A percentile compares a stretch with the other conserved stretches of the same genome.
Conservation (phyloP, 2,888 invertebrate genomes). For the Chrysomela aeneicollis region DNA sequence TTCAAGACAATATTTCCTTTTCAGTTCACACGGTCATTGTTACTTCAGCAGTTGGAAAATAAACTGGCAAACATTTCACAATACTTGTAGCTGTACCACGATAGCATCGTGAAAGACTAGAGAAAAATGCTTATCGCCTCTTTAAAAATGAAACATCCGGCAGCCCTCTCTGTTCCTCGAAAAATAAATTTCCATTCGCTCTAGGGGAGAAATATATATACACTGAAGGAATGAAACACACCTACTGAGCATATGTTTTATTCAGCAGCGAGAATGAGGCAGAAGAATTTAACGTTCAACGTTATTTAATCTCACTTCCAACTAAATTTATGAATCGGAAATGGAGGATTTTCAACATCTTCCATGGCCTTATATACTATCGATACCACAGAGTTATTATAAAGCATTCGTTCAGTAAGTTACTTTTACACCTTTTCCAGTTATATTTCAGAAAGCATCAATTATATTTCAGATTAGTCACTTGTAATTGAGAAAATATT, state of each 20-base stretch:
- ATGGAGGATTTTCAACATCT: constrained; percentile 30
- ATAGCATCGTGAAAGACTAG: constrained; percentile 30
- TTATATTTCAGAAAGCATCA: no score
- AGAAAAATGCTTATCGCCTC: constrained; percentile 39
- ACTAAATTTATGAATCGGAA: constrained; percentile 39
- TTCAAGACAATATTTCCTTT: no score
- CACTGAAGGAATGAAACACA: constrained; percentile 40
- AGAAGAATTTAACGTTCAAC: constrained; percentile 45
- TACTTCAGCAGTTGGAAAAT: constrained; percentile 35
- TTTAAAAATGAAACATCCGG: constrained; percentile 37
- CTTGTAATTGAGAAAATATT: no score
- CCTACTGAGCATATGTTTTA: constrained; percentile 44
- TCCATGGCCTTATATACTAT: constrained; percentile 35
- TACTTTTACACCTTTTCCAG: no score
- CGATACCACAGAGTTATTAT: no score
- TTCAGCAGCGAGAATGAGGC: constrained; percentile 31
- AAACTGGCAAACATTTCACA: constrained; percentile 41
- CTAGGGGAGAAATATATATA: constrained; percentile 33
- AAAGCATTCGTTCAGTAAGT: no score
- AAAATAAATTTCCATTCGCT: constrained; percentile 44
- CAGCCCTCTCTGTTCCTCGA: constrained; percentile 32
- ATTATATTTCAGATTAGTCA: no score
- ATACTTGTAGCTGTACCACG: constrained; percentile 34
- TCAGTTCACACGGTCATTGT: constrained; percentile 20
- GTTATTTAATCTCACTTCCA: constrained; percentile 46